Percentiles rank a stretch among this genome's conserved stretches.
Evolutionary conservation across 2,888 invertebrate genomes (phyloP).

Genomic region (Drosophila greeni): DNA sequence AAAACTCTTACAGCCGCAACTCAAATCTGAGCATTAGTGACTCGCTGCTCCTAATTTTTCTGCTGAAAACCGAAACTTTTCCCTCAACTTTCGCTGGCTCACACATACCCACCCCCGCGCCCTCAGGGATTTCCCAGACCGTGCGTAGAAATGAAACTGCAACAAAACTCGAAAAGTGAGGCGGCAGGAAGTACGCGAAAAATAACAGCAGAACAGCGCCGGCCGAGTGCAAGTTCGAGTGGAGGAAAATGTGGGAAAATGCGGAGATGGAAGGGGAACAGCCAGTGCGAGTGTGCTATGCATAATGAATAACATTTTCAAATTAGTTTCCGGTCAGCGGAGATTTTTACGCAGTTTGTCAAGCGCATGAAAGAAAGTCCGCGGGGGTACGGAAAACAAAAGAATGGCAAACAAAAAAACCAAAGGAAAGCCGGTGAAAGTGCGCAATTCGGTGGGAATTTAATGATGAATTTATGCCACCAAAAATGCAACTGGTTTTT

Average conservation of each 20-base stretch:
- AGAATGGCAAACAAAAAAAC: neutral
- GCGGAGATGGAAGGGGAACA: slow-evolving; percentile 1
- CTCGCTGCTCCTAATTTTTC: slow-evolving; percentile 11
- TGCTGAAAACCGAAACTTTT: slow-evolving; percentile 42
- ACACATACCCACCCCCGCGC: neutral
- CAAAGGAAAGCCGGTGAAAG: neutral
- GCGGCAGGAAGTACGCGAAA: slow-evolving; percentile 57
- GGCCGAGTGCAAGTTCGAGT: slow-evolving; percentile 39
- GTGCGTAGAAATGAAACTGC: slow-evolving; percentile 42
- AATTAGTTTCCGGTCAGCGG: slow-evolving; percentile 73
- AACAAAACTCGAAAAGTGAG: slow-evolving; percentile 39
- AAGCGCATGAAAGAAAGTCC: slow-evolving; percentile 48
- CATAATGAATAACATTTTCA: slow-evolving; percentile 73
- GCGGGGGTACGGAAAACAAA: slow-evolving; percentile 25
- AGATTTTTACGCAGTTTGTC: slow-evolving; percentile 66
- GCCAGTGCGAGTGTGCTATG: slow-evolving; percentile 49
- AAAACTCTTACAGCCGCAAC: slow-evolving; percentile 50
- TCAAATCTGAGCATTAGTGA: slow-evolving; percentile 53
- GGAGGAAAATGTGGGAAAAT: slow-evolving; percentile 4
- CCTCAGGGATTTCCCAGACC: slow-evolving; percentile 32
- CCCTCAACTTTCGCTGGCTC: slow-evolving; percentile 48
- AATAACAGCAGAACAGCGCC: slow-evolving; percentile 29
- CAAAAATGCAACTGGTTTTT: slow-evolving; percentile 6
- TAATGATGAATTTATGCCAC: slow-evolving; percentile 16
- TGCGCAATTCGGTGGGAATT: slow-evolving; percentile 1